A percentile compares a stretch with the other conserved stretches of the same genome.
Evolutionary conservation across 2,888 invertebrate species (phyloP).

Genomic region (Cremastobaeus sp.): DNA sequence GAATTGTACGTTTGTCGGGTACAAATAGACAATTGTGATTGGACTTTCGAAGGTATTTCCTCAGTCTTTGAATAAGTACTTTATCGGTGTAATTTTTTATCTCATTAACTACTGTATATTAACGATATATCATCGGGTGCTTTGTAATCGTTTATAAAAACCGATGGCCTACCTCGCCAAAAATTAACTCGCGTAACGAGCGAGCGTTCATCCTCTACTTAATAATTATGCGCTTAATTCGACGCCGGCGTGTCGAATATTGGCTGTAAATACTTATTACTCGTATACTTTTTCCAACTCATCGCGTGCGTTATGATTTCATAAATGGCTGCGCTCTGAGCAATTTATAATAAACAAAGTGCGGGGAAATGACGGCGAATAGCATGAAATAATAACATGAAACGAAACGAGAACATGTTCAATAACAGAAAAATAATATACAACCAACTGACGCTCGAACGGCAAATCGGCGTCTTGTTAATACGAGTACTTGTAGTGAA

Average conservation of each 20-base stretch:
- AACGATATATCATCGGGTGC: constrained; percentile 51
- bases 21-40: constrained; percentile 38
- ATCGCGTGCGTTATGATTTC: constrained; percentile 60
- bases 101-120: constrained; percentile 43
- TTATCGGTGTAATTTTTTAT: constrained; percentile 45
- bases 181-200: constrained; percentile 63
- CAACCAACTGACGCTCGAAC: constrained; percentile 29
- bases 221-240: constrained; percentile 66
- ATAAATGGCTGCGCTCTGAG: constrained; percentile 54
- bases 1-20: constrained; percentile 17
- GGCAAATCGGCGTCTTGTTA: constrained; percentile 34
- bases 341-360: constrained; percentile 18
- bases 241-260: constrained; percentile 61
- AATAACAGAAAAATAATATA: constrained; percentile 12
- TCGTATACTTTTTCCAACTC: constrained; percentile 58
- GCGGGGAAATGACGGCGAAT: not conserved
- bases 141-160: constrained; percentile 64
- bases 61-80: constrained; percentile 27
- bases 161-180: constrained; percentile 73
- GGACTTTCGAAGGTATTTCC: constrained; percentile 34
- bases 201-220: constrained; percentile 67
- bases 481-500: constrained; percentile 48
- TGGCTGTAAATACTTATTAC: constrained; percentile 59
- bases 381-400: constrained; percentile 2
- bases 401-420: constrained; percentile 9